Evolutionary conservation across 2,888 invertebrate genomes (phyloP).

Genomic region (Drosophila aldrichi): DNA sequence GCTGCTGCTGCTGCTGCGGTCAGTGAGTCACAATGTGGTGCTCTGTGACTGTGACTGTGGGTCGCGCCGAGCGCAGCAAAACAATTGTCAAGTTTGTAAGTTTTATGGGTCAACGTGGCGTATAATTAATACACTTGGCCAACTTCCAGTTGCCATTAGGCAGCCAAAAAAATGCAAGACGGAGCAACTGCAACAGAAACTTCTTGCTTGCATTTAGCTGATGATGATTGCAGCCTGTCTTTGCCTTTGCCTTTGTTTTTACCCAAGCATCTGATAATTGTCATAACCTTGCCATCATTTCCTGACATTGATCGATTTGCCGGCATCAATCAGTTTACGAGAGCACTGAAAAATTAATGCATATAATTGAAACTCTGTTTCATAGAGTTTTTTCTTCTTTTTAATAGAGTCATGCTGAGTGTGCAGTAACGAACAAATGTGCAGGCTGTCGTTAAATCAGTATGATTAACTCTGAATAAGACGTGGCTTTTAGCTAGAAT

Average conservation of each 20-base stretch:
- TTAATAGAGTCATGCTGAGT: constrained; percentile 67
- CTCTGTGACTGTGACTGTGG: constrained; percentile 51
- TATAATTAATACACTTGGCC: constrained; percentile 77
- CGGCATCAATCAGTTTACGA: constrained; percentile 52
- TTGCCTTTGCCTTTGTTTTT: constrained; percentile 42
- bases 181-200: constrained; percentile 5
- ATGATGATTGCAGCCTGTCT: constrained; percentile 44
- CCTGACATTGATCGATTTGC: constrained; percentile 79
- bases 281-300: constrained; percentile 78
- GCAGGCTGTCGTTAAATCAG: background rate
- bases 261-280: constrained; percentile 63
- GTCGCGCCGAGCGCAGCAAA: constrained; percentile 40
- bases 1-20: constrained; percentile 42
- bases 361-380: constrained; percentile 61
- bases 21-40: constrained; percentile 66
- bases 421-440: constrained; percentile 2
- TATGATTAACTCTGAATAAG: background rate
- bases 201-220: constrained; percentile 26
- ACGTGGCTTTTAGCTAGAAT: background rate
- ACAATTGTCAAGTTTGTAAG: constrained; percentile 66
- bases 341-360: constrained; percentile 36
- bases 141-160: constrained; percentile 77
- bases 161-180: constrained; percentile 25
- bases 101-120: constrained; percentile 79
- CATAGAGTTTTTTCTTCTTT: constrained; percentile 13